Evolutionary conservation across 2,113 vertebrate genomes (phyloP).

Genomic region (Strix aluco): DNA sequence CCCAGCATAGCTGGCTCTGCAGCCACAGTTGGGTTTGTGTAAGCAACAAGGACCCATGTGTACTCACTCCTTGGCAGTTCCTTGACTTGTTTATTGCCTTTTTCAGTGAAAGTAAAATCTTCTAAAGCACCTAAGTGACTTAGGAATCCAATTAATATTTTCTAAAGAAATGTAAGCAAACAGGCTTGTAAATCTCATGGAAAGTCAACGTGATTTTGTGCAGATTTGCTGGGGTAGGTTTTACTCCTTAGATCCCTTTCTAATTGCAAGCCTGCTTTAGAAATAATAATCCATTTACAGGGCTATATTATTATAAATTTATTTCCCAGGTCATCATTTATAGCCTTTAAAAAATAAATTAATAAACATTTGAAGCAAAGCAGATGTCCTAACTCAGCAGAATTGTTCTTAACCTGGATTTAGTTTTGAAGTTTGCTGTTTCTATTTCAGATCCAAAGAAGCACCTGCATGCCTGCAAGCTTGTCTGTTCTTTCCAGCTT

Average conservation of each 20-base stretch:
- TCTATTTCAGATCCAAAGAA: background rate
- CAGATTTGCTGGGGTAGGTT: background rate
- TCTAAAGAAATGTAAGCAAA: background rate
- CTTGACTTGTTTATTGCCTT: background rate
- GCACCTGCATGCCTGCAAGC: background rate
- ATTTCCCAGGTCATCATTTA: conserved; percentile 7
- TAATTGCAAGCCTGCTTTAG: background rate
- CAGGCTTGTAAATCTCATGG: background rate
- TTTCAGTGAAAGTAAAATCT: background rate
- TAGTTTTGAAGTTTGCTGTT: background rate
- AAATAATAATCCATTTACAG: background rate
- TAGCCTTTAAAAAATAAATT: conserved; percentile 5
- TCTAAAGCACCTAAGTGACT: background rate
- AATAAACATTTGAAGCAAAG: background rate
- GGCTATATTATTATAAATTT: background rate
- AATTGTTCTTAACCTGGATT: background rate
- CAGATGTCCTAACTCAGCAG: background rate
- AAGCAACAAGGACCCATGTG: background rate
- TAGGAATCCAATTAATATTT: conserved; percentile 1
- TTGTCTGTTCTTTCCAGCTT: background rate
- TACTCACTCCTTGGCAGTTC: background rate
- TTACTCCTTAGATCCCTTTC: background rate
- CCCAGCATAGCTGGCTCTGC: background rate
- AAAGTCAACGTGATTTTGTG: background rate
- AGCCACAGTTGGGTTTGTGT: background rate